Base-by-base conservation (phyloP, 1,140 invertebrate species). In the Diuraphis noxia region DNA sequence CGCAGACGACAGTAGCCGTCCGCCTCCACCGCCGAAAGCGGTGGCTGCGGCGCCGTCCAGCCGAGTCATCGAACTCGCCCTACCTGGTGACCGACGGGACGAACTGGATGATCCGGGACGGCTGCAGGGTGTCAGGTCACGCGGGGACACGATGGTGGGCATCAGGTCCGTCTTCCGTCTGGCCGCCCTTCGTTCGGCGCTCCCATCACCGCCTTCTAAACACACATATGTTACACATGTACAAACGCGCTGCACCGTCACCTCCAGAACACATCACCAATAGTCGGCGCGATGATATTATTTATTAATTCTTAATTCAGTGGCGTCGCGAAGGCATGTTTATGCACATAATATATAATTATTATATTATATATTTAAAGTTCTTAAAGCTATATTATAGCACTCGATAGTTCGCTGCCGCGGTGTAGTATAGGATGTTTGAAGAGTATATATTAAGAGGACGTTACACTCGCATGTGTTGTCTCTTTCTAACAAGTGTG, bases 31-130 rank as follows among this genome's bases (percentile, higher is more conserved):
- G 43, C 79, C 88, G 92, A 40, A 38, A 36, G 49, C 94, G 93
- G 93, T 93, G 92, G 87, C 93, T 93, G 96, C 95, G 94, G 98
- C 95, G 93, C 96, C 96, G 95, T 98, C 97, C 95, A 98, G 95
- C 93, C 97, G 96, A 93, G 97, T 97, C 97, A 98, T 97, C 93
- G 97, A 98, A 95, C 97, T 97, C 93, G 97, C 97, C 96, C 97
- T 97, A 94, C 94, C 94, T 94, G 94, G 93, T 89, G 94, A 92
- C 72, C 93, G 91, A 92, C 88, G 90, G 87, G 88, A 92, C 77
- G 92, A 92, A 88, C 87, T 90, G 88, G 43, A 63, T 36, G 92
- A 92, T 82, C 92, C 82, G 87, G 86, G 89, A 77, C 88, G 84
- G 41, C 92, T 88, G 84, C 40, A 82, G 25, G 82, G 77, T 93